These are phyloP conservation scores for Heterodera carotae DNA, from an alignment of 1,140 invertebrate species.

Conservation along the genomic window DNA sequence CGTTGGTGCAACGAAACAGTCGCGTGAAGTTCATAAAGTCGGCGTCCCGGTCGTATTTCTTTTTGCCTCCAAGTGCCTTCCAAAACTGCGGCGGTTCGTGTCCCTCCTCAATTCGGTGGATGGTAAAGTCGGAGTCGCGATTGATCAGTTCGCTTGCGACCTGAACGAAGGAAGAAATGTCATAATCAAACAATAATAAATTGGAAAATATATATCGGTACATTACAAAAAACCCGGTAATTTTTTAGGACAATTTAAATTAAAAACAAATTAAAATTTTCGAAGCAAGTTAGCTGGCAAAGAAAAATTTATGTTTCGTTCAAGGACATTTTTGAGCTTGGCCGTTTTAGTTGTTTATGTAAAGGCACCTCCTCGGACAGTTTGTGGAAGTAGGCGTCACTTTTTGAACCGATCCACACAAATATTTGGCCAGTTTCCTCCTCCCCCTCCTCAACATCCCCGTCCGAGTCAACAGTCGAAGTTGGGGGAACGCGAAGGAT, in stretches of 20 bases:
- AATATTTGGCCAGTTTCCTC: slow-evolving; percentile 90
- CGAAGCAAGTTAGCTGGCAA: no score
- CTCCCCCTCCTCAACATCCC: slow-evolving; percentile 69
- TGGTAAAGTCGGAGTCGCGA: slow-evolving; percentile 52
- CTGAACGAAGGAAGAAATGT: neutral
- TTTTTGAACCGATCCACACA: slow-evolving; percentile 91
- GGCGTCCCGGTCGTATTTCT: slow-evolving; percentile 85
- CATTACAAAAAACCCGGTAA: no score
- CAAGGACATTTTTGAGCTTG: no score
- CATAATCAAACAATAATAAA: slow-evolving; percentile 75
- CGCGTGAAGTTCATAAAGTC: slow-evolving; percentile 91
- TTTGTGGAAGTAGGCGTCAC: slow-evolving; percentile 82
- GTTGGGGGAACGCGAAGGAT: slow-evolving; percentile 51
- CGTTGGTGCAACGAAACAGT: slow-evolving; percentile 96
- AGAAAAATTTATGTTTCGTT: no score
- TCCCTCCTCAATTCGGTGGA: slow-evolving; percentile 87
- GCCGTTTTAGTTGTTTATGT: no score
- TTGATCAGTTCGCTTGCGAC: slow-evolving; percentile 62
- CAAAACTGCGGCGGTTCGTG: slow-evolving; percentile 99
- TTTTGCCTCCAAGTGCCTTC: slow-evolving; percentile 88
- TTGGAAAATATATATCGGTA: no score
- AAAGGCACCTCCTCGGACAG: slow-evolving; percentile 84
- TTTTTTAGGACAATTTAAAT: no score
- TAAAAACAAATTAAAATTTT: no score
- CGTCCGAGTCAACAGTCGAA: no score